A percentile compares a stretch with the other conserved stretches of the same genome.
These are phyloP conservation scores for Champsocephalus gunnari DNA, from an alignment of 2,797 vertebrate species.

Conservation along the genomic window DNA sequence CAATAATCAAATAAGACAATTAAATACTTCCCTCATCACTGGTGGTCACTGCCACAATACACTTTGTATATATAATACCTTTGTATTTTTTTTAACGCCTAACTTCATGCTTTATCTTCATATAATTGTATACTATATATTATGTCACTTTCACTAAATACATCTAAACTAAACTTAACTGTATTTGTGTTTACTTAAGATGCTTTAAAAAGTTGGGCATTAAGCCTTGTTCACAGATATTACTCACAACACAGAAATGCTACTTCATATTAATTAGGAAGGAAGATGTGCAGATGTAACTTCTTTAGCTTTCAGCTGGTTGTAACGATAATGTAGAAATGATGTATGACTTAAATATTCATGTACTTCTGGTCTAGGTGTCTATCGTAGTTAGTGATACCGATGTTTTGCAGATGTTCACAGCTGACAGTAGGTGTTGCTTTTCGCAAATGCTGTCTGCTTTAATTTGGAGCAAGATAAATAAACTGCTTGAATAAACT, in stretches of 20 bases:
- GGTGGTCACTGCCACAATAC: background rate
- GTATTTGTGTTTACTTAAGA: background rate
- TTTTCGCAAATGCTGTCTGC: slow-evolving; percentile 28
- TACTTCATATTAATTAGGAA: background rate
- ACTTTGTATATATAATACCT: background rate
- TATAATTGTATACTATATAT: background rate
- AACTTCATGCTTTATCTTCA: background rate
- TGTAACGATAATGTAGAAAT: background rate
- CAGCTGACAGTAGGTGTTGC: slow-evolving; percentile 7
- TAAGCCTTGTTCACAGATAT: background rate
- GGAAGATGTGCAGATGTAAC: background rate
- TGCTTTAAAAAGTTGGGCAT: background rate
- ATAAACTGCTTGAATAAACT: slow-evolving; percentile 26
- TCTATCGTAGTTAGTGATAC: background rate
- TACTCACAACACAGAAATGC: background rate
- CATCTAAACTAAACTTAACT: background rate
- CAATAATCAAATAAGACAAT: background rate
- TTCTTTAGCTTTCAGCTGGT: background rate
- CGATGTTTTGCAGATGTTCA: background rate
- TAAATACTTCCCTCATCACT: background rate
- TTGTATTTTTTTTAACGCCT: background rate
- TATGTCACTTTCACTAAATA: background rate
- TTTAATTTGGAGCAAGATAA: slow-evolving; percentile 33
- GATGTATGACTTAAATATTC: background rate
- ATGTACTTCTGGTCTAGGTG: background rate